A percentile compares a stretch with the other conserved stretches of the same genome.
Conservation (phyloP, 1,140 invertebrate genomes). For the Drosophila mojavensis region DNA sequence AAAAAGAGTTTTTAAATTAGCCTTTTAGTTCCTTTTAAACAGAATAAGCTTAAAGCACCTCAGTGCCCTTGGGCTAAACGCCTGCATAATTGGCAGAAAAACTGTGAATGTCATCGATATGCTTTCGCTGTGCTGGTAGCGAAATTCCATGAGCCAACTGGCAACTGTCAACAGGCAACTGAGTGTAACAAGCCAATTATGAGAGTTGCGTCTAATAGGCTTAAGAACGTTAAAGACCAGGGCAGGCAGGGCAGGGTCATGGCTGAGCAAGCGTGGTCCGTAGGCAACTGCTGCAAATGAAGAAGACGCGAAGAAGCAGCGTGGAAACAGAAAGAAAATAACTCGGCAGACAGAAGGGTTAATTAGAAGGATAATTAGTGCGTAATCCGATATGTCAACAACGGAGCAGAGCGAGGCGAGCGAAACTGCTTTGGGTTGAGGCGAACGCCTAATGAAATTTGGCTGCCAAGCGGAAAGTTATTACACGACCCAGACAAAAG, state of each 20-base stretch:
- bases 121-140: constrained; percentile 18
- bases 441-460: constrained; percentile 65
- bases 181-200: constrained; percentile 75
- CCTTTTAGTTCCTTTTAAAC: not conserved
- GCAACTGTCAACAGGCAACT: constrained; percentile 27
- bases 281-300: constrained; percentile 45
- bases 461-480: constrained; percentile 58
- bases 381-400: constrained; percentile 83
- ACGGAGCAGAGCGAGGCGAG: not conserved
- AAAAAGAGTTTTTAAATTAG: not conserved
- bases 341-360: constrained; percentile 72
- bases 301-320: constrained; percentile 10
- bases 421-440: constrained; percentile 1
- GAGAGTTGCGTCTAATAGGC: constrained; percentile 76
- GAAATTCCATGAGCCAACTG: constrained; percentile 30
- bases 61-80: not conserved
- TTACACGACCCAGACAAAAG: constrained; percentile 22
- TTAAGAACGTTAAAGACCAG: constrained; percentile 65
- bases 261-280: constrained; percentile 48
- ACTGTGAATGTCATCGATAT: constrained; percentile 56
- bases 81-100: constrained; percentile 38
- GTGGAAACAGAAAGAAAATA: constrained; percentile 49
- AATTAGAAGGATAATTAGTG: constrained; percentile 83
- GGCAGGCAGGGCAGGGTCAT: constrained; percentile 66
- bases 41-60: not conserved